Evolutionary conservation across 2,888 invertebrate genomes (phyloP).

Genomic region (Mimas tiliae): DNA sequence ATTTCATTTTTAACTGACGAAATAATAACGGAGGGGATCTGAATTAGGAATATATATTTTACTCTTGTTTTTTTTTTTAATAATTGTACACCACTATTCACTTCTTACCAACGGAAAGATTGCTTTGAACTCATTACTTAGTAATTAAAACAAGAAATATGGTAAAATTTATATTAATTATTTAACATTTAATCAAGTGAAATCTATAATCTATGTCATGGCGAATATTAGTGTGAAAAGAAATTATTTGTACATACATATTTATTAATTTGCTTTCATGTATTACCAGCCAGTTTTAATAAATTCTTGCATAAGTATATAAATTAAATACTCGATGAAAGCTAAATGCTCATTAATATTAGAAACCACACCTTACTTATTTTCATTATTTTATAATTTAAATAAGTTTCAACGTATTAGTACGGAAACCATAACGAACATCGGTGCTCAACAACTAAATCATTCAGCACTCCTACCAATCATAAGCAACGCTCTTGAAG

Average conservation of each 20-base stretch:
- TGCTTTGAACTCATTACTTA: constrained; percentile 2
- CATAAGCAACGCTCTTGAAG: background rate
- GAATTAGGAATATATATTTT: too few relatives aligned
- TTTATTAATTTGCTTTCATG: background rate
- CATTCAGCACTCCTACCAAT: background rate
- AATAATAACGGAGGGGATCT: too few relatives aligned
- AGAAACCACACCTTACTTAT: background rate
- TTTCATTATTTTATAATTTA: too few relatives aligned
- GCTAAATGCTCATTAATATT: background rate
- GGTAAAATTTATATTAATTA: background rate
- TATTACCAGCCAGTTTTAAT: too few relatives aligned
- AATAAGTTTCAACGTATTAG: background rate
- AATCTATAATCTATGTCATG: background rate
- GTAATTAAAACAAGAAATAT: background rate
- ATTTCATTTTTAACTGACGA: too few relatives aligned
- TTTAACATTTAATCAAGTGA: background rate
- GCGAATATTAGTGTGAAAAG: background rate
- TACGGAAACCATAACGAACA: background rate
- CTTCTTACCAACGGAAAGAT: background rate
- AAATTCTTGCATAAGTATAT: too few relatives aligned
- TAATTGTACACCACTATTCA: background rate
- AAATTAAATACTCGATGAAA: too few relatives aligned
- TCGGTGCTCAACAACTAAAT: background rate
- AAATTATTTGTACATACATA: background rate
- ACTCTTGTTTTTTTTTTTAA: background rate